These are phyloP conservation scores for Astur gentilis DNA, from an alignment of 2,113 vertebrate genomes.

Conservation along the genomic window DNA sequence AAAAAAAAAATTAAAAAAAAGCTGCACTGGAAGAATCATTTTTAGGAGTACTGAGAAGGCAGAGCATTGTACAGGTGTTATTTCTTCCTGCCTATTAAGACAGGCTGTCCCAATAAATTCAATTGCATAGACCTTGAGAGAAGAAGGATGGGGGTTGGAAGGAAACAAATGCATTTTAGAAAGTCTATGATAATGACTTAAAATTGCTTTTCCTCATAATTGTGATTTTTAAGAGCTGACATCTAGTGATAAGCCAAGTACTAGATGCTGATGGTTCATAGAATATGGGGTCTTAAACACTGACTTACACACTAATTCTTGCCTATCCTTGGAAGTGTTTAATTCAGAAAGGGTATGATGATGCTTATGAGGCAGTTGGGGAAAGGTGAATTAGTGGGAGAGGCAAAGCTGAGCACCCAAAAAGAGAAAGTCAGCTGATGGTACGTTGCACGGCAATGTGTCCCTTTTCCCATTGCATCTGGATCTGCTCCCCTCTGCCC, in stretches of 20 bases:
- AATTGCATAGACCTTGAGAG: background rate
- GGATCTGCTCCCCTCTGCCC: background rate
- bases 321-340: background rate
- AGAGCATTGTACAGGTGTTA: background rate
- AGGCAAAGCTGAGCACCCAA: background rate
- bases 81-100: conserved; percentile 10
- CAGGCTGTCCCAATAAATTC: conserved; percentile 22
- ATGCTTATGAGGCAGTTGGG: background rate
- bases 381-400: background rate
- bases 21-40: background rate
- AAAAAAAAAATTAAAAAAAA: background rate
- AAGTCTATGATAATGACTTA: conserved; percentile 45
- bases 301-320: background rate
- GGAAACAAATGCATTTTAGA: conserved; percentile 34
- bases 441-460: too few species aligned
- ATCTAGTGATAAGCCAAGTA: conserved; percentile 29
- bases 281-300: background rate
- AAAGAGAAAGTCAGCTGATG: background rate
- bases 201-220: conserved; percentile 50
- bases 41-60: background rate
- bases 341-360: background rate
- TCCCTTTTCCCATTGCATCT: background rate
- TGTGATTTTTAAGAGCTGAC: conserved; percentile 45
- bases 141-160: background rate
- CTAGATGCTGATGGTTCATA: background rate